phyloP scores from a whole-genome alignment of 2,113 vertebrate species.

The Sinocyclocheilus anophthalmus region DNA sequence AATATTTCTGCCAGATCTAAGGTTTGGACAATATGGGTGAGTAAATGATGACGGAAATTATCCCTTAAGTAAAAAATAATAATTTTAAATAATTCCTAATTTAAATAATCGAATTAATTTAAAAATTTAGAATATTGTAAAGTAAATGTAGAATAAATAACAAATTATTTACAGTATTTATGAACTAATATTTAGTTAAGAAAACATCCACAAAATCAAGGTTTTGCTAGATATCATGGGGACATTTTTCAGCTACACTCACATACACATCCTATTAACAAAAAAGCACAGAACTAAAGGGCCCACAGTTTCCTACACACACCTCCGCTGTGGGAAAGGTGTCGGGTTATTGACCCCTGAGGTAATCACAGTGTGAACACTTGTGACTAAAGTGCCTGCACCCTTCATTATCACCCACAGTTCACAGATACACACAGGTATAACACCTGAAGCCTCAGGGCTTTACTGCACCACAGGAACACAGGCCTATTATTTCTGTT shows the following conservation, averaged over 20 bases:
- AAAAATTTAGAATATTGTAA: neutral
- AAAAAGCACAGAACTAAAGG: neutral
- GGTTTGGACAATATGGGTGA: neutral
- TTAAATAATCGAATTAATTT: neutral
- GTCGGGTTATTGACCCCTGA: slow-evolving; percentile 29
- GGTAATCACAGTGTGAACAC: slow-evolving; percentile 31
- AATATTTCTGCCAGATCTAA: neutral
- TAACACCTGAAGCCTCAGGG: slow-evolving; percentile 24
- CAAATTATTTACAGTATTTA: neutral
- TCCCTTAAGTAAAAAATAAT: neutral
- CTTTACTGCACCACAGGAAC: neutral
- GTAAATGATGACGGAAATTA: neutral
- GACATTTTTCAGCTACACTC: neutral
- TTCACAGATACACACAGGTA: slow-evolving; percentile 16
- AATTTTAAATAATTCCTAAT: neutral
- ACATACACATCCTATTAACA: neutral
- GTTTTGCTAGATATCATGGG: neutral
- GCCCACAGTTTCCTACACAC: neutral
- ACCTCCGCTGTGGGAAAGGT: slow-evolving; percentile 25
- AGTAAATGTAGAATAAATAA: neutral
- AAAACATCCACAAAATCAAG: neutral
- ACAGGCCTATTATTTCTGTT: slow-evolving; percentile 25
- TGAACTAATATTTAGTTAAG: neutral
- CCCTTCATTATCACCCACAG: slow-evolving; percentile 34
- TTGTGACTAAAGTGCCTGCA: slow-evolving; percentile 35